phyloP scores from a whole-genome alignment of 2,888 invertebrate species.

The Aphodius sticticus region DNA sequence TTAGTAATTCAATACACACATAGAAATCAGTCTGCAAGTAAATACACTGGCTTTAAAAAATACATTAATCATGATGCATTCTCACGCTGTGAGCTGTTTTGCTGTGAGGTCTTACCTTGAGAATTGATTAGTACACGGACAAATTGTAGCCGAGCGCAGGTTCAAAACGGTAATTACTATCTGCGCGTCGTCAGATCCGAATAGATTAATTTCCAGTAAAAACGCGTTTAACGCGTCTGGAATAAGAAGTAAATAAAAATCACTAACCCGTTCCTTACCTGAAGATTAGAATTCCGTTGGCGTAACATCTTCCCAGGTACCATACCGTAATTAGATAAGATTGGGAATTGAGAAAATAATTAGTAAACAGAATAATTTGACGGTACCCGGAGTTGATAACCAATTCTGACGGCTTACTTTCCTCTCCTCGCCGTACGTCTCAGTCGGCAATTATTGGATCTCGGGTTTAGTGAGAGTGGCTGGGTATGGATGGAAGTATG shows the following conservation, averaged over 20 bases:
- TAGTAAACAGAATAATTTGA: background rate
- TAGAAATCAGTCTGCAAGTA: background rate
- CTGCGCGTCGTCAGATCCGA: background rate
- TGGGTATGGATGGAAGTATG: background rate
- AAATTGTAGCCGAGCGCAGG: background rate
- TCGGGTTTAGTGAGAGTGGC: background rate
- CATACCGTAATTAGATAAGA: conserved; percentile 4
- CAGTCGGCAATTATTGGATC: background rate
- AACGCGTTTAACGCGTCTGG: background rate
- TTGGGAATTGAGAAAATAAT: background rate
- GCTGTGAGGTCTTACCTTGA: conserved; percentile 4
- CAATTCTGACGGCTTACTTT: background rate
- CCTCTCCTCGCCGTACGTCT: background rate
- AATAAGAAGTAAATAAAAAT: background rate
- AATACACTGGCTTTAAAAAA: background rate
- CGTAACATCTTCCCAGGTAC: background rate
- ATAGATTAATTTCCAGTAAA: background rate
- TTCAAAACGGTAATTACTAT: background rate
- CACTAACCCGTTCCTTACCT: background rate
- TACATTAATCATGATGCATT: background rate
- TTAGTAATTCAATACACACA: background rate
- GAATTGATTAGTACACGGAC: background rate
- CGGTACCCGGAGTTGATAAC: background rate
- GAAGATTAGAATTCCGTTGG: background rate
- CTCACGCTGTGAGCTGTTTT: background rate